Base-by-base conservation (phyloP, 2,797 vertebrate genomes). In the Perodicticus potto region DNA sequence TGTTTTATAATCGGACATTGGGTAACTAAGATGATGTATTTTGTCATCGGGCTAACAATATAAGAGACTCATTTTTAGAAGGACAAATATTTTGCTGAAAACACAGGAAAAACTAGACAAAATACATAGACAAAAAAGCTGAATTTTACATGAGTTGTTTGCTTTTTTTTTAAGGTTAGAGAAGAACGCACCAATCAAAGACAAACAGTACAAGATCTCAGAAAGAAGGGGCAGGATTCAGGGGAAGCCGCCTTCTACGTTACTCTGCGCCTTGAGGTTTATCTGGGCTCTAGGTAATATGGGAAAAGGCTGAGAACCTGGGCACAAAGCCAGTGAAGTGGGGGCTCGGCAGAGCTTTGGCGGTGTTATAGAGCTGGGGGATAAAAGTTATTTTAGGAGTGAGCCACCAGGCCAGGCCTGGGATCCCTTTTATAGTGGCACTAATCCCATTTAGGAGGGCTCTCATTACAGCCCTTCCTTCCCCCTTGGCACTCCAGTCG, bases 361-460 rank as follows among this genome's bases (percentile, higher is more conserved):
- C 3, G 7, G 37, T 2, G 27, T 20, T 13, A 4, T 1, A 14
- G 37, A 11, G 5, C 5, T n/a, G 8, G 25, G 11, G 4, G 29
- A 45, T 8, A 5, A 19, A 77, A 19, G 19, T 17, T 5, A 12
- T n/a, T n/a, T n/a, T n/a, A n/a, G n/a, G n/a, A n/a, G n/a, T n/a
- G n/a, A n/a, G n/a, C n/a, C n/a, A n/a, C n/a, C n/a, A n/a, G n/a
- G n/a, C n/a, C n/a, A n/a, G n/a, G n/a, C n/a, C n/a, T n/a, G n/a
- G n/a, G n/a, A n/a, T n/a, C n/a, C n/a, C n/a, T n/a, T n/a, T n/a
- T n/a, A n/a, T n/a, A n/a, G n/a, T n/a, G n/a, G n/a, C n/a, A n/a
- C n/a, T n/a, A n/a, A n/a, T n/a, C n/a, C n/a, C n/a, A n/a, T n/a
- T n/a, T n/a, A n/a, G n/a, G n/a, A n/a, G 45, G 65, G 27, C 17